These are phyloP conservation scores for Cheiracanthium punctorium DNA, from an alignment of 2,888 invertebrate genomes.

Conservation along the genomic window DNA sequence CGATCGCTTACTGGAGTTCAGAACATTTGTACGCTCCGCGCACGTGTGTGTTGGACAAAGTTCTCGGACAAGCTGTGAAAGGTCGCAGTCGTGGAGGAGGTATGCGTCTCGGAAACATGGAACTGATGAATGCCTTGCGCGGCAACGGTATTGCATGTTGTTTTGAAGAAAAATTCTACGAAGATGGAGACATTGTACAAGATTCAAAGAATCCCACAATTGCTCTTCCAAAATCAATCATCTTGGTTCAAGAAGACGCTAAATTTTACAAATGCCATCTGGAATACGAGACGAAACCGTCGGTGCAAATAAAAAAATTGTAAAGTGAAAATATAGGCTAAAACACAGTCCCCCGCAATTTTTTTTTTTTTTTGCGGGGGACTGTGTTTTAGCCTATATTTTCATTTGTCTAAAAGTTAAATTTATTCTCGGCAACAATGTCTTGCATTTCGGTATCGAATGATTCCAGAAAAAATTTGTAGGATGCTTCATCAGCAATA, in stretches of 20 bases:
- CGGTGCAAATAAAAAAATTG: too few species aligned
- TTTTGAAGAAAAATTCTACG: conserved; percentile 22
- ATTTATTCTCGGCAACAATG: too few species aligned
- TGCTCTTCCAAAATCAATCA: conserved; percentile 6
- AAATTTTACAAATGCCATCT: conserved; percentile 22
- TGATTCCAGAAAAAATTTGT: too few species aligned
- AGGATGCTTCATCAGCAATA: too few species aligned
- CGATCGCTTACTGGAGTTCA: conserved; percentile 29
- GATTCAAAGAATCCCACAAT: too few species aligned
- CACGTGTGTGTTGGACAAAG: conserved; percentile 4
- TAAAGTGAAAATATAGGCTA: too few species aligned
- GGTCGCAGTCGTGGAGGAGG: conserved; percentile 15
- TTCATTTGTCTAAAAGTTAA: too few species aligned
- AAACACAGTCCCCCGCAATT: too few species aligned
- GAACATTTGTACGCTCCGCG: background rate
- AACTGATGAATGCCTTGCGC: conserved; percentile 2
- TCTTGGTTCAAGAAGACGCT: conserved; percentile 11
- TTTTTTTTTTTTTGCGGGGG: too few species aligned
- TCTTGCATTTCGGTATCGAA: too few species aligned
- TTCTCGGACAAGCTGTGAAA: conserved; percentile 5
- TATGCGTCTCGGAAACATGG: conserved; percentile 22
- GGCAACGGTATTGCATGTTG: conserved; percentile 24
- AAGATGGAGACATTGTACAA: background rate
- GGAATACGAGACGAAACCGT: background rate
- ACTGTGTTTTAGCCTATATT: too few species aligned